phyloP scores from a whole-genome alignment of 1,140 invertebrate genomes.

The Monochamus saltuarius region DNA sequence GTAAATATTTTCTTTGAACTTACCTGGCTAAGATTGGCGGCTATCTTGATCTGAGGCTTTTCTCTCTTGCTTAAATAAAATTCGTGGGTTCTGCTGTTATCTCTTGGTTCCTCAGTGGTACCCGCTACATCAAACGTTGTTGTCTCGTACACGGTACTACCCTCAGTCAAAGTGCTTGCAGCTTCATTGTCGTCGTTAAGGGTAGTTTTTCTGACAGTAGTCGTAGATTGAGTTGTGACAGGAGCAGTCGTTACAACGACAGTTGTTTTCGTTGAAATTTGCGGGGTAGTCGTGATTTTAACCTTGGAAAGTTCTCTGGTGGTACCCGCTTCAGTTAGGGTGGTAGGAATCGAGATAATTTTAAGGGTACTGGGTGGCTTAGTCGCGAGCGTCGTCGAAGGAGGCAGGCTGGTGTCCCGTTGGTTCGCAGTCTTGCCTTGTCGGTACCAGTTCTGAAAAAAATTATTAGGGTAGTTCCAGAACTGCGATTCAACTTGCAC shows the following conservation, averaged over 20 bases:
- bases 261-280: constrained; percentile 28
- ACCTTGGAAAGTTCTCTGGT: constrained; percentile 1
- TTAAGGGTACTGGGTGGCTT: constrained; percentile 17
- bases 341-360: constrained; percentile 18
- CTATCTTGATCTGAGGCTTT: constrained; percentile 59
- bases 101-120: constrained; percentile 57
- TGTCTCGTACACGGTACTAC: constrained; percentile 36
- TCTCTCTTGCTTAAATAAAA: constrained; percentile 48
- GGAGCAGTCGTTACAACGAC: constrained; percentile 10
- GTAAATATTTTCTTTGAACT: constrained; percentile 39
- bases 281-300: constrained; percentile 7
- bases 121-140: constrained; percentile 43
- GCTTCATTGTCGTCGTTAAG: constrained; percentile 7
- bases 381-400: constrained; percentile 17
- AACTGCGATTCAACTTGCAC: constrained; percentile 39
- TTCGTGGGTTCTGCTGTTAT: constrained; percentile 49
- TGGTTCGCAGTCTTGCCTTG: constrained; percentile 36
- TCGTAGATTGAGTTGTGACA: constrained; percentile 13
- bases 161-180: constrained; percentile 16
- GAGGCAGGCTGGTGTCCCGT: constrained; percentile 7
- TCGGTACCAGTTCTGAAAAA: constrained; percentile 44
- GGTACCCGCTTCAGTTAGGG: constrained; percentile 18
- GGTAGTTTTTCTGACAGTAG: constrained; percentile 17
- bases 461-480: constrained; percentile 45
- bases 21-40: constrained; percentile 58